phyloP scores from a whole-genome alignment of 2,888 invertebrate species.

The Lordiphosa andalusiaca region DNA sequence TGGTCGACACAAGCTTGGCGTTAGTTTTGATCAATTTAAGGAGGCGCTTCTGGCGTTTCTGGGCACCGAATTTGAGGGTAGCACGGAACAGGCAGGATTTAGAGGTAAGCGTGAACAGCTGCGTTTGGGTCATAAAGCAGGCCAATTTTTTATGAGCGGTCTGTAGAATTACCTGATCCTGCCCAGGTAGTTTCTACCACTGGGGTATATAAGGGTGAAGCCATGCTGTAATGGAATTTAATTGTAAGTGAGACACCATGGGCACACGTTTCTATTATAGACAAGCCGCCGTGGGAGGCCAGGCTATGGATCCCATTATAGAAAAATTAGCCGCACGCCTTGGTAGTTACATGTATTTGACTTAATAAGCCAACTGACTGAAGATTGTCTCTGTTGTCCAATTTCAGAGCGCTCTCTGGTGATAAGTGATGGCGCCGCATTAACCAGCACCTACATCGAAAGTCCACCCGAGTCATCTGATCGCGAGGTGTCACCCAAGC shows the following conservation, averaged over 20 bases:
- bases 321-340: slow-evolving; percentile 65
- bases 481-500: slow-evolving; percentile 87
- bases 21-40: slow-evolving; percentile 88
- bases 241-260: slow-evolving; percentile 50
- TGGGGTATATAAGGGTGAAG: slow-evolving; percentile 23
- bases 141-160: slow-evolving; percentile 34
- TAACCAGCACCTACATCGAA: slow-evolving; percentile 52
- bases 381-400: neutral
- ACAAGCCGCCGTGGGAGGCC: slow-evolving; percentile 27
- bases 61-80: slow-evolving; percentile 81
- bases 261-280: slow-evolving; percentile 76
- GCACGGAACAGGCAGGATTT: slow-evolving; percentile 40
- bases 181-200: slow-evolving; percentile 16
- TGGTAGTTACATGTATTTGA: slow-evolving; percentile 49
- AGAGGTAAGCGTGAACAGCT: slow-evolving; percentile 36
- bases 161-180: slow-evolving; percentile 24
- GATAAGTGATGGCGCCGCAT: slow-evolving; percentile 60
- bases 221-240: slow-evolving; percentile 23
- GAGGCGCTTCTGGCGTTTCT: slow-evolving; percentile 87
- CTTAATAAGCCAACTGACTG: neutral
- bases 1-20: slow-evolving; percentile 76
- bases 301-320: slow-evolving; percentile 46
- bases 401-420: slow-evolving; percentile 73
- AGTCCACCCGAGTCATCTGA: slow-evolving; percentile 83
- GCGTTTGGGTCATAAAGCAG: slow-evolving; percentile 44